phyloP scores from a whole-genome alignment of 2,888 invertebrate species.

The Miltochrista miniata region DNA sequence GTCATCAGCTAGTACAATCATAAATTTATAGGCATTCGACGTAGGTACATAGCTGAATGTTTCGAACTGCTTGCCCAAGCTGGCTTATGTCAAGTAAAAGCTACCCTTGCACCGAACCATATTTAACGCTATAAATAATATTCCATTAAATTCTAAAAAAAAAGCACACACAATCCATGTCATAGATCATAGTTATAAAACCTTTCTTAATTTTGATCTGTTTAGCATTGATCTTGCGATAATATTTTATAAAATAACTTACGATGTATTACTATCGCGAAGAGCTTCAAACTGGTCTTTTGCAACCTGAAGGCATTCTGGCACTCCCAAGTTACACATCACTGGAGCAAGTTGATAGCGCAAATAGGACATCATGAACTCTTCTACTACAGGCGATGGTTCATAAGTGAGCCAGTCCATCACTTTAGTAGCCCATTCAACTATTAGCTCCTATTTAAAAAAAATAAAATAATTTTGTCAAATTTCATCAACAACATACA shows the following conservation, averaged over 20 bases:
- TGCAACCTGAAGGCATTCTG: slow-evolving; percentile 51
- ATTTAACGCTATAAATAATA: too few species aligned
- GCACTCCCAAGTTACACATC: slow-evolving; percentile 53
- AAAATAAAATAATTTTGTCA: neutral
- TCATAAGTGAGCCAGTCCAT: slow-evolving; percentile 56
- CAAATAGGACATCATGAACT: slow-evolving; percentile 67
- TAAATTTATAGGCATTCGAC: too few species aligned
- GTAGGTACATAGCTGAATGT: too few species aligned
- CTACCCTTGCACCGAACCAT: too few species aligned
- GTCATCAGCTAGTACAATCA: too few species aligned
- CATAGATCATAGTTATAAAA: too few species aligned
- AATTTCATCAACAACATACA: neutral
- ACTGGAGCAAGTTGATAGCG: slow-evolving; percentile 67
- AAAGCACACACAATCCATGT: too few species aligned
- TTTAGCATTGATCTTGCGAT: too few species aligned
- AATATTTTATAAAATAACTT: slow-evolving; percentile 36
- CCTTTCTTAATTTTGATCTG: too few species aligned
- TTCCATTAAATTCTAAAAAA: too few species aligned
- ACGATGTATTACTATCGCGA: slow-evolving; percentile 36
- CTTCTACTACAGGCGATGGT: slow-evolving; percentile 40
- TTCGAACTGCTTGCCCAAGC: too few species aligned
- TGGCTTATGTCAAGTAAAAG: too few species aligned
- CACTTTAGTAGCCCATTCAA: slow-evolving; percentile 49
- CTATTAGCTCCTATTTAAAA: slow-evolving; percentile 38
- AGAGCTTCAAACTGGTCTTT: slow-evolving; percentile 47